A percentile compares a stretch with the other conserved stretches of the same genome.
Evolutionary conservation across 2,888 invertebrate genomes (phyloP).

Genomic region (Cryptocephalus moraei): DNA sequence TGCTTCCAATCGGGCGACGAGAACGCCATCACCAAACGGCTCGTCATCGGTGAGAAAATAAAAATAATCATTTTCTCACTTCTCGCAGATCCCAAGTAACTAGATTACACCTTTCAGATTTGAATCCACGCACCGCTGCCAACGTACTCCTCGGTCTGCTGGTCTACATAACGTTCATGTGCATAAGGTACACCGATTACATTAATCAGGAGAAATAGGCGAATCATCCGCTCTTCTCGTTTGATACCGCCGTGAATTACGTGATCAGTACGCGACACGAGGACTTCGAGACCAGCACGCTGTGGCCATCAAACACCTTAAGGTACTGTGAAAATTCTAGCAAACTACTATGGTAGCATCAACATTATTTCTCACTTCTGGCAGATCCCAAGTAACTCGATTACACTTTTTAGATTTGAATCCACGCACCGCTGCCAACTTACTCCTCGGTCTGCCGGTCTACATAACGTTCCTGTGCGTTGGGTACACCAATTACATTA

Average conservation of each 20-base stretch:
- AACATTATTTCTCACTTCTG: too few species aligned
- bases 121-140: constrained; percentile 64
- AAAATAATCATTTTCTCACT: background rate
- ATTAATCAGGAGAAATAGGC: constrained; percentile 92
- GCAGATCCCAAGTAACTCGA: too few species aligned
- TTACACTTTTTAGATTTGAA: too few species aligned
- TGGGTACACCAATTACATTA: too few species aligned
- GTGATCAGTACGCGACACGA: constrained; percentile 64
- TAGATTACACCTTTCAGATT: constrained; percentile 44
- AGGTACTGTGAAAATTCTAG: constrained; percentile 37
- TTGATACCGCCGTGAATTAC: constrained; percentile 72
- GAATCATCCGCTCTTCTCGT: constrained; percentile 63
- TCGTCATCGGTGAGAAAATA: constrained; percentile 59
- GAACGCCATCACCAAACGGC: constrained; percentile 63
- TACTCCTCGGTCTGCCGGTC: too few species aligned
- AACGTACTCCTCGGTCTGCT: constrained; percentile 82
- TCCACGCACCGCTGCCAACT: too few species aligned
- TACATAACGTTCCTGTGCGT: too few species aligned
- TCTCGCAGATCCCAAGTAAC: background rate
- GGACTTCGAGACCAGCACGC: constrained; percentile 71
- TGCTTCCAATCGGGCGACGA: constrained; percentile 81
- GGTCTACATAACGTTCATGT: constrained; percentile 94
- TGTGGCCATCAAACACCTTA: constrained; percentile 79
- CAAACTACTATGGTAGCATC: too few species aligned
- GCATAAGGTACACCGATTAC: constrained; percentile 89